A percentile compares a stretch with the other conserved stretches of the same genome.
Conservation (phyloP, 2,113 vertebrate species). For the Gnathonemus longibarbis region DNA sequence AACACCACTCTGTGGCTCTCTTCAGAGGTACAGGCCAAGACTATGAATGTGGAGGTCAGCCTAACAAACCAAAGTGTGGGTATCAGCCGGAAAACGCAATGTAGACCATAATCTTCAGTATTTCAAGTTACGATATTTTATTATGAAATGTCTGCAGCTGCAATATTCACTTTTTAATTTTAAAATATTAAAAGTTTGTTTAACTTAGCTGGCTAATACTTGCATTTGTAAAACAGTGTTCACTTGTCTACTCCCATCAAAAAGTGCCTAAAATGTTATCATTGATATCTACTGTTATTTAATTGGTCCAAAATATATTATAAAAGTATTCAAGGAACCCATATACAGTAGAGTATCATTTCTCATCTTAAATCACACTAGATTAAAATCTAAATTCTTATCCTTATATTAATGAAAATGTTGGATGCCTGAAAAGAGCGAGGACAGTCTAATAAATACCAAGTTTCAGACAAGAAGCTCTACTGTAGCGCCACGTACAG, state of each 20-base stretch:
- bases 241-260: background rate
- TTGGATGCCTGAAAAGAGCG: background rate
- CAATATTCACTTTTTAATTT: background rate
- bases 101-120: background rate
- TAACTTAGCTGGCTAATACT: background rate
- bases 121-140: background rate
- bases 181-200: background rate
- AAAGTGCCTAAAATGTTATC: background rate
- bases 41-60: background rate
- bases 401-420: background rate
- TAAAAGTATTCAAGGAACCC: background rate
- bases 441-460: background rate
- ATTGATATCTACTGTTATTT: background rate
- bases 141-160: background rate
- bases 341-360: background rate
- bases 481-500: too few relatives aligned
- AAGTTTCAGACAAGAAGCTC: too few relatives aligned
- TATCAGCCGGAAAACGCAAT: background rate
- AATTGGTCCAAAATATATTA: background rate
- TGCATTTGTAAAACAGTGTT: background rate
- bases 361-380: background rate
- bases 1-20: background rate
- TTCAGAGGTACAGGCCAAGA: background rate
- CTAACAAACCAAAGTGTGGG: background rate
- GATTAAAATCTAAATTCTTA: background rate